Conservation (phyloP, 2,888 invertebrate species). For the Cataglyphis albicans region DNA sequence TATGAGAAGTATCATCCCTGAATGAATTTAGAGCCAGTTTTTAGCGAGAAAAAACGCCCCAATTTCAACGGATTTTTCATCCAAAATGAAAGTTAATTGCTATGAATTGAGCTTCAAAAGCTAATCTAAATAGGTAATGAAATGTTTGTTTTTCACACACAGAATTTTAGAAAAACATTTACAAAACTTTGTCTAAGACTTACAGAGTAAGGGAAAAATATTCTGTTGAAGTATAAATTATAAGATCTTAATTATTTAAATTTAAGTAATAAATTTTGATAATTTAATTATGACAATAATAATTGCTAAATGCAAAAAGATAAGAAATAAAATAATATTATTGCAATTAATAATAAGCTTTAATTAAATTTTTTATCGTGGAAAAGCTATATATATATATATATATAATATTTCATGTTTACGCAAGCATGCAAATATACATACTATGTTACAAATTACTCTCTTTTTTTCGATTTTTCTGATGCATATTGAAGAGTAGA, state of each 20-base stretch:
- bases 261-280: background rate
- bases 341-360: background rate
- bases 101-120: background rate
- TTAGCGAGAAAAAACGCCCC: conserved; percentile 3
- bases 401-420: background rate
- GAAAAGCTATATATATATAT: background rate
- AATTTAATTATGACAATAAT: conserved; percentile 14
- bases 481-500: background rate
- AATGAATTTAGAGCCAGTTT: conserved; percentile 23
- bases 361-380: background rate
- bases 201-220: background rate
- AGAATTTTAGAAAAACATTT: background rate
- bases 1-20: background rate
- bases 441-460: conserved; percentile 4
- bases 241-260: background rate
- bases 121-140: background rate
- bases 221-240: background rate
- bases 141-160: background rate
- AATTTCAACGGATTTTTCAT: conserved; percentile 15
- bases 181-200: background rate
- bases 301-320: background rate
- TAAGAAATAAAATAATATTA: background rate
- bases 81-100: background rate
- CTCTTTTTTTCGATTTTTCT: conserved; percentile 3
- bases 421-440: background rate